A percentile compares a stretch with the other conserved stretches of the same genome.
Conservation (phyloP, 2,888 invertebrate genomes). For the Spodoptera picta region DNA sequence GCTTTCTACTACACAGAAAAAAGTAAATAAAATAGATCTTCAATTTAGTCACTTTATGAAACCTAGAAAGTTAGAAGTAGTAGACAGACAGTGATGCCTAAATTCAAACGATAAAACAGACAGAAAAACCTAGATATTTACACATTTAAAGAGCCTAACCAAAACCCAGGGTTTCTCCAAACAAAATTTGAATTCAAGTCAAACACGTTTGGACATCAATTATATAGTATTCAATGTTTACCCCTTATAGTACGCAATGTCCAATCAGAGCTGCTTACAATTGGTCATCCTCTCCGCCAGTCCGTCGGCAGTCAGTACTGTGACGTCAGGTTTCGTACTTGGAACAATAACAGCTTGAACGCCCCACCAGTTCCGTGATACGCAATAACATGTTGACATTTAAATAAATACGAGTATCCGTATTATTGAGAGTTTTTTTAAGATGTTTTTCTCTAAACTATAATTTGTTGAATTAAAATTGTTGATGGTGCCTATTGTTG, state of each 20-base stretch:
- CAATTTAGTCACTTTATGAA: no score
- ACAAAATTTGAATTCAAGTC: constrained; percentile 4
- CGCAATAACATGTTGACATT: constrained; percentile 55
- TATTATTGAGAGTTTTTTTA: constrained; percentile 22
- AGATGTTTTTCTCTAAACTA: neutral
- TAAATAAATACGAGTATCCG: constrained; percentile 21
- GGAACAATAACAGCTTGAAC: constrained; percentile 23
- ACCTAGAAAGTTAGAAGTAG: no score
- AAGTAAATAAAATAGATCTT: no score
- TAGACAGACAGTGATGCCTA: no score
- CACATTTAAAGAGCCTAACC: neutral
- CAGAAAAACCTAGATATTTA: neutral
- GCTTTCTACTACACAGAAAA: no score
- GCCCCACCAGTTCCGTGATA: constrained; percentile 43
- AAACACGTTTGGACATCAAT: constrained; percentile 34
- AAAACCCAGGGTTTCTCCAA: constrained; percentile 3
- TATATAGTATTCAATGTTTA: constrained; percentile 35
- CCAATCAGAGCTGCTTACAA: constrained; percentile 18
- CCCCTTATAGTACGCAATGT: constrained; percentile 11
- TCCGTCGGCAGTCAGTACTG: constrained; percentile 5
- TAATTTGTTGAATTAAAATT: no score
- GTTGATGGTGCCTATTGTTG: no score
- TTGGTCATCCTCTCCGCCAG: constrained; percentile 14
- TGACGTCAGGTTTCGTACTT: constrained; percentile 23
- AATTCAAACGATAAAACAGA: no score